Conservation (phyloP, 2,888 invertebrate species). For the Phasia obesa region DNA sequence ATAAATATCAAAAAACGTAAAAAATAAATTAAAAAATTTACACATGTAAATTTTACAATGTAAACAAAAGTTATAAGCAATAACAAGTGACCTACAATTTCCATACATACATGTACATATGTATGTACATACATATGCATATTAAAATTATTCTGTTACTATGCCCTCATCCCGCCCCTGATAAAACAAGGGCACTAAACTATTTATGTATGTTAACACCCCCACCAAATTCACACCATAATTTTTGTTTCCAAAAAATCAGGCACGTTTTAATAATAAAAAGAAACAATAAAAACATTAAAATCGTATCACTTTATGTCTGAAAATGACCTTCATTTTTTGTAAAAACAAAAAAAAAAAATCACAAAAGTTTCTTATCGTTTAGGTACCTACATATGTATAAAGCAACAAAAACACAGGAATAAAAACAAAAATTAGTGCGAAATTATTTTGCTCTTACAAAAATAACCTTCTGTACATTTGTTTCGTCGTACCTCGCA, state of each 20-base stretch:
- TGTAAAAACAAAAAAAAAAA: slow-evolving; percentile 37
- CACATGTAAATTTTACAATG: no score
- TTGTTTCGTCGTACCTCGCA: no score
- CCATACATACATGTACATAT: no score
- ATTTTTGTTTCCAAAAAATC: slow-evolving; percentile 3
- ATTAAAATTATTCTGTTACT: no score
- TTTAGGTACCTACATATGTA: slow-evolving; percentile 26
- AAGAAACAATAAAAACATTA: slow-evolving; percentile 6
- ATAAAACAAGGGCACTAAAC: background rate
- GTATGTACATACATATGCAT: no score
- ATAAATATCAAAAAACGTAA: no score
- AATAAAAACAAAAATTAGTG: background rate
- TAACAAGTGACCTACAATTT: background rate
- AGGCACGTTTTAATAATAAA: slow-evolving; percentile 43
- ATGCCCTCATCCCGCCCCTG: no score
- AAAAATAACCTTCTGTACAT: background rate
- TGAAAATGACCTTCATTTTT: slow-evolving; percentile 56
- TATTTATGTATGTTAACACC: slow-evolving; percentile 37
- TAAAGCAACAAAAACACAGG: no score
- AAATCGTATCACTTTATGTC: slow-evolving; percentile 13
- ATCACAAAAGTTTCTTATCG: slow-evolving; percentile 52
- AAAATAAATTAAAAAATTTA: no score
- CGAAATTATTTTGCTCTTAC: background rate
- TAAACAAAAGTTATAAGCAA: no score
- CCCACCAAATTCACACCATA: slow-evolving; percentile 2